Evolutionary conservation across 2,797 vertebrate genomes (phyloP).

Genomic region (Xiphophorus birchmanni): DNA sequence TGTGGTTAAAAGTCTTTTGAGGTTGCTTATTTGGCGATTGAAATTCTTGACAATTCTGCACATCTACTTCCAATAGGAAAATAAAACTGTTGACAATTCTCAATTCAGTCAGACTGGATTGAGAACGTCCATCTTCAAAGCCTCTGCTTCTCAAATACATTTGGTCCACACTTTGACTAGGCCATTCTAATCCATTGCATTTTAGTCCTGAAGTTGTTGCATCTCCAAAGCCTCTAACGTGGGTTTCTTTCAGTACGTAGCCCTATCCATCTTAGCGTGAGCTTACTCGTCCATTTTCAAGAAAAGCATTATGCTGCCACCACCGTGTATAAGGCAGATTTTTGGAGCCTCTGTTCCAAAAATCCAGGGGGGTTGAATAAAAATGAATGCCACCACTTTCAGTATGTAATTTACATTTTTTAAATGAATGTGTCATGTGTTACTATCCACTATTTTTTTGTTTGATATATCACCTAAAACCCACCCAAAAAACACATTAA

Average conservation of each 20-base stretch:
- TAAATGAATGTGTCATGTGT: neutral
- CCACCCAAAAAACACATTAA: neutral
- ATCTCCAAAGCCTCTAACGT: neutral
- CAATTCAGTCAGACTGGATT: too few relatives aligned
- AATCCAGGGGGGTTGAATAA: neutral
- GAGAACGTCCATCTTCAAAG: neutral
- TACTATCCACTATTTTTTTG: neutral
- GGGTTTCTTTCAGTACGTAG: neutral
- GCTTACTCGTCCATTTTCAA: neutral
- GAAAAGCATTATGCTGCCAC: neutral
- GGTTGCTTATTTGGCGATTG: neutral
- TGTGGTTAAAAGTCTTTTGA: neutral
- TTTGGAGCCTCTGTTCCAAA: neutral
- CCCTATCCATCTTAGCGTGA: neutral
- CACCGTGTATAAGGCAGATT: neutral
- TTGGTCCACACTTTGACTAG: neutral
- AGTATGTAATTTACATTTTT: neutral
- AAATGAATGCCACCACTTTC: neutral
- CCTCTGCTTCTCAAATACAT: neutral
- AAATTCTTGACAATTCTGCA: neutral
- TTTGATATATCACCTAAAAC: neutral
- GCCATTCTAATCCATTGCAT: neutral
- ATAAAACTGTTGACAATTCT: too few relatives aligned
- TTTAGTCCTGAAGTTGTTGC: neutral
- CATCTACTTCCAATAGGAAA: too few relatives aligned